Evolutionary conservation across 2,797 vertebrate species (phyloP).

Genomic region (Mallotus villosus): DNA sequence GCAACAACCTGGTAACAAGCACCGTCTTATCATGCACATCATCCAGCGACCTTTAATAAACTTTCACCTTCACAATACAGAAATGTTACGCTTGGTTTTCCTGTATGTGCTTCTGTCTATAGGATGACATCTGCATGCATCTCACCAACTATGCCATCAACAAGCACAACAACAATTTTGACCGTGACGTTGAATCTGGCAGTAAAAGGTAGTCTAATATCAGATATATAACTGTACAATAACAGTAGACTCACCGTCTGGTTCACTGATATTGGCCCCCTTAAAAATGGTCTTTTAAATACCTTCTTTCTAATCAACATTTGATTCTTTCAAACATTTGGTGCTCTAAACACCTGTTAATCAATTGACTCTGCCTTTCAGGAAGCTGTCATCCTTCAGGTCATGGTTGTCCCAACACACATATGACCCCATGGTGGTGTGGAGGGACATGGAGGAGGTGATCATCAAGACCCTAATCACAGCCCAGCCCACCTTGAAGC

Average conservation of each 20-base stretch:
- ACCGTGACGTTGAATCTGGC: constrained; percentile 57
- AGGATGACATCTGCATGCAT: constrained; percentile 77
- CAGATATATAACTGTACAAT: not conserved
- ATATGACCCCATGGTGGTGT: constrained; percentile 58
- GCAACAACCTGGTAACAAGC: constrained; percentile 60
- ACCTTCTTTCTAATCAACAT: not conserved
- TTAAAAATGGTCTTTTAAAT: not conserved
- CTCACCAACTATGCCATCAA: constrained; percentile 82
- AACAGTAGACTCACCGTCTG: not conserved
- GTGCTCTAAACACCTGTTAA: too few relatives aligned
- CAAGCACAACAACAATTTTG: constrained; percentile 74
- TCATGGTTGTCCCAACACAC: constrained; percentile 53
- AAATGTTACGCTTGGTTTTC: not conserved
- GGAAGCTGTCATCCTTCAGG: constrained; percentile 61
- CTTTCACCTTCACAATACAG: not conserved
- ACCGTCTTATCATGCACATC: not conserved
- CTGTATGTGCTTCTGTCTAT: not conserved
- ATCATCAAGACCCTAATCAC: constrained; percentile 67
- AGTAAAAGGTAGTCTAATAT: constrained; percentile 65
- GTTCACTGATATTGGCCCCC: too few relatives aligned
- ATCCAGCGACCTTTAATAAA: not conserved
- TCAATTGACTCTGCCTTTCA: constrained; percentile 27
- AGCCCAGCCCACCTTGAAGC: constrained; percentile 60
- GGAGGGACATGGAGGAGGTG: constrained; percentile 64
- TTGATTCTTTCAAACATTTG: too few relatives aligned